Base-by-base conservation (phyloP, 2,113 vertebrate genomes). In the Mixornis gularis region DNA sequence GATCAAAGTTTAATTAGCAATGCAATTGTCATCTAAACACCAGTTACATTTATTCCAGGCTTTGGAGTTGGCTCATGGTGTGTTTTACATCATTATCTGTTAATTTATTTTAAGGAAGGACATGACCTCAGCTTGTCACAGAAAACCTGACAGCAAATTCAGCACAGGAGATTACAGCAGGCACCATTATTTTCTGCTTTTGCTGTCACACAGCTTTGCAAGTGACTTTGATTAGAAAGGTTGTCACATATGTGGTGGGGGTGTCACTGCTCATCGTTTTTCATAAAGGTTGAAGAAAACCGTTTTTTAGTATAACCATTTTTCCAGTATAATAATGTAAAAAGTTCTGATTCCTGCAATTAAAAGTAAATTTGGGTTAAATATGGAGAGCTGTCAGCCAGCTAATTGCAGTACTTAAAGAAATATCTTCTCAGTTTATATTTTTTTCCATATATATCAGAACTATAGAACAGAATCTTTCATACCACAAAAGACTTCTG, bases 201-300 rank as follows among this genome's bases (percentile, higher is more conserved):
- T 1, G 0, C 58, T 52, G 26, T 69, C 13, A 51, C 17, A 22
- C 17, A 64, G 16, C 2, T 18, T 56, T 34, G 12, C 38, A 56
- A 55, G 8, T 41, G 12, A 6, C 13, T 71, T 79, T 1, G 5
- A 69, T 18, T 29, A 13, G 13, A 26, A 72, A 43, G 5, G 41
- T 77, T 52, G 8, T 40, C 32, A 56, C 6, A 48, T 46, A 43
- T 7, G 6, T n/a, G 6, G 8, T 29, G 13, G 5, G 2, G 3
- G 2, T 64, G 25, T 79, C n/a, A 46, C 7, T 55, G 7, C 3
- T 63, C 0, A 17, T 14, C 0, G 0, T 24, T 68, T 82, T 55
- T 24, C 7, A 27, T 15, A 43, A 59, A 51, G 7, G 2, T 4
- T 52, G 21, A 85, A 46, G 3, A 36, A 80, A 89, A 40, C 1